Evolutionary conservation across 2,113 vertebrate species (phyloP), one percentile per base, ranked within the genome.

Genomic region (Zosterops borbonicus): DNA sequence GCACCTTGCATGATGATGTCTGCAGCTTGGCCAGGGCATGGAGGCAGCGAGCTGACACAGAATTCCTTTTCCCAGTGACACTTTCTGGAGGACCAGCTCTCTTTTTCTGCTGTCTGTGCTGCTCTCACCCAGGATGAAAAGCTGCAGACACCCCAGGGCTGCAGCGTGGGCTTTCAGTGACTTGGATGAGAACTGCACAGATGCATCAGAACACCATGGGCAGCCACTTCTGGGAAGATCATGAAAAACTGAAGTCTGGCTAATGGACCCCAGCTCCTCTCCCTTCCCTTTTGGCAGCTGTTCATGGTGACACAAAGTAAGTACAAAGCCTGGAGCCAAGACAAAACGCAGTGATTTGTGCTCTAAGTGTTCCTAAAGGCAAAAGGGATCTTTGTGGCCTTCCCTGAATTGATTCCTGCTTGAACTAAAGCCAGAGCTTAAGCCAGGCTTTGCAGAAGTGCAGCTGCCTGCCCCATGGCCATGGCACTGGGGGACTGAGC

Each of bases 151-250:
- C 12, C 41, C 44, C 25, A n/a, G 37, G 49, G 89, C 79, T 87
- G 63, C 79, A 85, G 58, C 0, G 1, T 69, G 79, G n/a, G 47
- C 68, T 91, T 47, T 78, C 55, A 52, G 39, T 3, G 13, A 4
- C 71, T 92, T 80, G 88, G 65, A 47, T 56, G 47, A 37, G 64
- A 52, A 21, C 24, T 52, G 50, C 71, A 78, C 41, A 87, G 64
- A 78, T 41, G 47, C 68, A 71, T 44, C 73, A 84, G 52, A 65
- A 14, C 77, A 87, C 22, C 28, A 23, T 14, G 39, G 86, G 60
- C 86, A 92, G 35, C 11, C 13, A 29, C 68, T 94, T 91, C 87
- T 89, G 87, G 87, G 92, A 89, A 95, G 74, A 95, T 58, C 14
- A 63, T 87, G 90, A 86, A 58, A 89, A 92, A 28, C 56, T 56